Evolutionary conservation across 2,888 invertebrate genomes (phyloP), one percentile per base, ranked within the genome.

Genomic region (Sisyra nigra): DNA sequence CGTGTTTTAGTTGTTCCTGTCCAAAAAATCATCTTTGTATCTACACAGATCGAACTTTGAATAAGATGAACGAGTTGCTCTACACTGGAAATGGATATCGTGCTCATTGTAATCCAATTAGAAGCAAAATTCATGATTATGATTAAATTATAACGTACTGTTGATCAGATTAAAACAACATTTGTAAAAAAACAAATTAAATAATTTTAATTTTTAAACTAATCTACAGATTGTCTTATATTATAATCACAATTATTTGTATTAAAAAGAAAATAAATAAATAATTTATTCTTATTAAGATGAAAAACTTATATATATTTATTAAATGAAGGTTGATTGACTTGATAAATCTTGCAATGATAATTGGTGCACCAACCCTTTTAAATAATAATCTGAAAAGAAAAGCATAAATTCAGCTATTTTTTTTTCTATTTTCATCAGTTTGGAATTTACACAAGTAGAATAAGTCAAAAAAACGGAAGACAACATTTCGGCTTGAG

Each of bases 11-110:
- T 6, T 79, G 78, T 48, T 60, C 70, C 17, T 80, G 79, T 48
- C 78, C 77, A 0, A 55, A 56, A 45, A 65, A 66, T 8, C 69
- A 76, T 50, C 63, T 74, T 19, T 79, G 79, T 52, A 63, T 75
- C 11, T 71, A 69, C 45, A 59, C 57, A 7, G 51, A 69, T 34
- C 56, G 65, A 18, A 51, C 49, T 6, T 54, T 57, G 29, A 54
- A 58, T 7, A 59, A 65, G 38, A 64, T 71, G 38, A 62, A 69
- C 1, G 75, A 76, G 54, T 51, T 76, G 33, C 56, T 76, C 34
- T 76, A 72, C 51, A 57, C 59, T 18, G 76, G 76, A 1, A 58
- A 54, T 37, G 73, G 71, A 10, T 73, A 71, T 61, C 63, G 58
- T 51, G 75, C 74, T 11, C 61, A 67, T 48, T 77, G 76, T 53